Percentiles rank a stretch among this genome's conserved stretches.
Conservation (phyloP, 2,113 vertebrate species). For the Microtus richardsoni region DNA sequence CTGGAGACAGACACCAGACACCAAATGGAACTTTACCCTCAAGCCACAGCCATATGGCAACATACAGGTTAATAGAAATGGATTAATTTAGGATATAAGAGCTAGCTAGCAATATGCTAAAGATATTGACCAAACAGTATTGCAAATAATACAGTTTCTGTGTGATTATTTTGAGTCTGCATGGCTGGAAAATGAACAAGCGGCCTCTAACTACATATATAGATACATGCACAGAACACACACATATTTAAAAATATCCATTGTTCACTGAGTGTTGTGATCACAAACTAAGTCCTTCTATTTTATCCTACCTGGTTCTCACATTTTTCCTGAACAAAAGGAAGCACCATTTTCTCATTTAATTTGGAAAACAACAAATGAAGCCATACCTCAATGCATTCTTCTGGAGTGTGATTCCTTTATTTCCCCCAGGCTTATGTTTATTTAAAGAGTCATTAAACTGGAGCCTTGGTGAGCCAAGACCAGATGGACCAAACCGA, state of each 20-base stretch:
- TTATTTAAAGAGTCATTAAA: constrained; percentile 74
- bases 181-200: too few species aligned
- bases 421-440: constrained; percentile 42
- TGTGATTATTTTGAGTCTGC: too few species aligned
- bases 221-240: background rate
- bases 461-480: constrained; percentile 22
- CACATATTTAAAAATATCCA: background rate
- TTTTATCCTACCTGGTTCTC: background rate
- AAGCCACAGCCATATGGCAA: too few species aligned
- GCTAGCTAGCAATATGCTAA: too few species aligned
- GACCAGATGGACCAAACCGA: constrained; percentile 55
- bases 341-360: constrained; percentile 61
- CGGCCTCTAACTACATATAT: background rate
- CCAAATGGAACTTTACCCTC: too few species aligned
- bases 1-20: too few species aligned
- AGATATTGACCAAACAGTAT: too few species aligned
- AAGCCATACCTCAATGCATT: constrained; percentile 50
- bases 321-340: constrained; percentile 22
- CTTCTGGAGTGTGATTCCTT: constrained; percentile 54
- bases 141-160: too few species aligned
- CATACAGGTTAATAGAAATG: too few species aligned
- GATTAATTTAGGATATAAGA: too few species aligned
- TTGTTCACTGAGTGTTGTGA: background rate
- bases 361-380: constrained; percentile 58
- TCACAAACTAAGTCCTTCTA: background rate